Base-by-base conservation (phyloP, 2,888 invertebrate genomes). In the Orthosia incerta region DNA sequence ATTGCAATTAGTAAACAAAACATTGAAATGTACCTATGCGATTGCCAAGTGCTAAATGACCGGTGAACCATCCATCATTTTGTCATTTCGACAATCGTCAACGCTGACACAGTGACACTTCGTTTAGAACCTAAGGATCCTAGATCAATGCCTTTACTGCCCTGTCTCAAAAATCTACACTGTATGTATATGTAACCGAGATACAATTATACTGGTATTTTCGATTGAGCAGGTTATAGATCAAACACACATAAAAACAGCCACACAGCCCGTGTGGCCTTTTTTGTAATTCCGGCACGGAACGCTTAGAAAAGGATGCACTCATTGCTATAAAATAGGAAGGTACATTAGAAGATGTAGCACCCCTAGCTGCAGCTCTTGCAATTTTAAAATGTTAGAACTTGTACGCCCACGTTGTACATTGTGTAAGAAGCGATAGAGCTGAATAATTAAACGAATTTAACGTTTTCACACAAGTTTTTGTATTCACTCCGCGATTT, bases 381-480 rank as follows among this genome's bases (percentile, higher is more conserved):
- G 55, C 20, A 77, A 50, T 55, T 55, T 60, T 11, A 76, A 61
- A 60, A 50, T 46, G 15, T 76, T 55, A 26, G n/a, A 4, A 51
- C 20, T 18, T 12, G 9, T 46, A 31, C 16, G 15, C 46, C 26
- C 18, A 51, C 13, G 13, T 46, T 57, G 66, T 48, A 13, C 23
- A 16, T 74, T 67, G 20, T 74, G 11, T 50, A 55, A 53, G 39
- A 45, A 26, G 31, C 16, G 20, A n/a, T 39, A 15, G 51, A 46
- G 23, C 45, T 71, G 71, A 71, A 71, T 62, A 70, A 78, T 78
- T 31, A 46, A 62, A 56, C n/a, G 12, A 26, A 59, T 60, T 48
- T 20, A 51, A 15, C 16, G 26, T 55, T 60, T 69, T 57, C 15
- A 31, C 31, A 31, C 31, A 31, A 31, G 5, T 31, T 31, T 31